Conservation (phyloP, 2,797 vertebrate genomes). For the Champsocephalus esox region DNA sequence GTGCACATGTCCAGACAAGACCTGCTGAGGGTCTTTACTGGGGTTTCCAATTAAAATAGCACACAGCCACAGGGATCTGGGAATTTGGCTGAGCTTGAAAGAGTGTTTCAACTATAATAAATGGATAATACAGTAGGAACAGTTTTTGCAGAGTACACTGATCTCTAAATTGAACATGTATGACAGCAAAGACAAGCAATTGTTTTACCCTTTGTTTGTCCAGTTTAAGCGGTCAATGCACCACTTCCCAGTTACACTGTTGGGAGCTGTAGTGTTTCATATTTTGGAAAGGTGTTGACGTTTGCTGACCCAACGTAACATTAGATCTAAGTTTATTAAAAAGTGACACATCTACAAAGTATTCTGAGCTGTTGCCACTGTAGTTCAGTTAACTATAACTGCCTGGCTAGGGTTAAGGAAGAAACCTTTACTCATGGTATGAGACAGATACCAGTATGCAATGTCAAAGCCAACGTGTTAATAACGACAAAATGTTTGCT, state of each 20-base stretch:
- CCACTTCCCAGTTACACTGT: slow-evolving; percentile 11
- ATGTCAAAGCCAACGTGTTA: neutral
- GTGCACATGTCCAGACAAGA: slow-evolving; percentile 54
- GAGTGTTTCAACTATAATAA: slow-evolving; percentile 32
- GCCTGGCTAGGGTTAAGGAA: neutral
- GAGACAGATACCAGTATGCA: neutral
- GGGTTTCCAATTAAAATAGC: slow-evolving; percentile 66
- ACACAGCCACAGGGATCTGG: slow-evolving; percentile 30
- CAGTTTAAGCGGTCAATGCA: slow-evolving; percentile 3
- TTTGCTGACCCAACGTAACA: neutral
- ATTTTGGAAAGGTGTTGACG: neutral
- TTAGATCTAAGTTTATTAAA: slow-evolving; percentile 12
- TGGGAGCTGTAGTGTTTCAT: neutral
- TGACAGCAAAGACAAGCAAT: slow-evolving; percentile 14
- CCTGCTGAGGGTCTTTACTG: slow-evolving; percentile 58
- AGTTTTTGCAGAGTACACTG: slow-evolving; percentile 25
- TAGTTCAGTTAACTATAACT: neutral
- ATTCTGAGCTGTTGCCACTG: neutral
- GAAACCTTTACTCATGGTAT: neutral
- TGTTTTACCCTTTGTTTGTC: slow-evolving; percentile 34
- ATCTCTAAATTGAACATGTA: slow-evolving; percentile 32
- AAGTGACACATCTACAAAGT: slow-evolving; percentile 4
- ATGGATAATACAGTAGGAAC: slow-evolving; percentile 31
- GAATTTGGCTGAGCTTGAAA: slow-evolving; percentile 36
- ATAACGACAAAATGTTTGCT: neutral